phyloP scores from a whole-genome alignment of 2,888 invertebrate species.

The Perizoma affinitatum region DNA sequence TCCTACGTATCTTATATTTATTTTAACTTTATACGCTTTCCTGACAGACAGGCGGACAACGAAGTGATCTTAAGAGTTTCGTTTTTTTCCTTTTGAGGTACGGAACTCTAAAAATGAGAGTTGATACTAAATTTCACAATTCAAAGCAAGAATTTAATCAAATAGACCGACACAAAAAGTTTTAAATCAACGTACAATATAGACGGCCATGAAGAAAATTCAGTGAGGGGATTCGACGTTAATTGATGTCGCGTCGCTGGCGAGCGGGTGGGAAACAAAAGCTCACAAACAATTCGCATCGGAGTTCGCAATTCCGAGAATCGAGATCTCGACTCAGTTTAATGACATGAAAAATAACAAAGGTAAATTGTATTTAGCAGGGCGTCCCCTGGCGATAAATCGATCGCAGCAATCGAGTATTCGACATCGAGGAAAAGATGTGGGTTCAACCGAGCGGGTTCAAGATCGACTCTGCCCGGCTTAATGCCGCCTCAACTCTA shows the following conservation, averaged over 20 bases:
- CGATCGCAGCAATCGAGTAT: conserved; percentile 67
- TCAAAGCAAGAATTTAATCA: conserved; percentile 24
- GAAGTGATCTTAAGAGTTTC: too few relatives aligned
- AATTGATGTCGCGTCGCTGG: conserved; percentile 82
- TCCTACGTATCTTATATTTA: too few relatives aligned
- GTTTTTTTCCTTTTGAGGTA: too few relatives aligned
- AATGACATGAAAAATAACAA: conserved; percentile 85
- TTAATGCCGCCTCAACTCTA: conserved; percentile 55
- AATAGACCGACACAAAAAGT: conserved; percentile 36
- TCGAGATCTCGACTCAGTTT: conserved; percentile 83
- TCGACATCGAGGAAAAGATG: conserved; percentile 66
- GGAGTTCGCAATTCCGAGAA: conserved; percentile 80
- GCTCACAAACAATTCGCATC: conserved; percentile 83
- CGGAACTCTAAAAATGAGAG: conserved; percentile 40
- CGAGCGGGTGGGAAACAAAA: conserved; percentile 78
- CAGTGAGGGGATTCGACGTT: conserved; percentile 75
- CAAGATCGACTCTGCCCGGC: conserved; percentile 62
- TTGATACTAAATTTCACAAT: conserved; percentile 13
- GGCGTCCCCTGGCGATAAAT: conserved; percentile 69
- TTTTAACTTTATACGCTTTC: too few relatives aligned
- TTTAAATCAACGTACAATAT: conserved; percentile 71
- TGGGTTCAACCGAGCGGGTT: conserved; percentile 69
- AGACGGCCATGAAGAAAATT: conserved; percentile 74
- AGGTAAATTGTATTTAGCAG: conserved; percentile 84
- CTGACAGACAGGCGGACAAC: too few relatives aligned